Conservation (phyloP, 2,797 vertebrate genomes). For the Pseudochirops corinnae region DNA sequence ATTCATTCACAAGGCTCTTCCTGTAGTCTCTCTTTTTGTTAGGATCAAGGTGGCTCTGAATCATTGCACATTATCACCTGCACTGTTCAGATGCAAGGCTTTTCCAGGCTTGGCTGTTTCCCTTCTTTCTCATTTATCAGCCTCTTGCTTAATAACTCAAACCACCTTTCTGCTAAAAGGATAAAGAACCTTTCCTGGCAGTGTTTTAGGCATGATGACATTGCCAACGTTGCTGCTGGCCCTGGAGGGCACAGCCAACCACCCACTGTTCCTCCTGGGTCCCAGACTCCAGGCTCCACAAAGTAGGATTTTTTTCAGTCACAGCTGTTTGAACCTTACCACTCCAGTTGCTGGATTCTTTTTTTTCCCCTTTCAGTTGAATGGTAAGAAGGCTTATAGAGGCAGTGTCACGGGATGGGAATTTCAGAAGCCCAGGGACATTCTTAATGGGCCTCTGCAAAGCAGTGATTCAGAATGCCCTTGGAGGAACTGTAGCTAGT, state of each 20-base stretch:
- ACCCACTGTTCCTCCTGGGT: not conserved
- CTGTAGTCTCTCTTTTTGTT: not conserved
- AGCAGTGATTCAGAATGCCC: conserved; percentile 33
- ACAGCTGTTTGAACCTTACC: conserved; percentile 31
- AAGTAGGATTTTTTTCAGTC: not conserved
- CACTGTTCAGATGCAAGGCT: not conserved
- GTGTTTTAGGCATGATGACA: not conserved
- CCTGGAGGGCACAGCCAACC: not conserved
- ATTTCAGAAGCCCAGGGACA: conserved; percentile 29
- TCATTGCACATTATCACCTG: not conserved
- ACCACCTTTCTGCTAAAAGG: not conserved
- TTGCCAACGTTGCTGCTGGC: not conserved
- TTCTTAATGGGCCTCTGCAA: not conserved
- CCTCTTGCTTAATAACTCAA: not conserved
- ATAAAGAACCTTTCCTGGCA: not conserved
- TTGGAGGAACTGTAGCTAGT: conserved; percentile 14
- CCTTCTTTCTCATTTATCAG: not conserved
- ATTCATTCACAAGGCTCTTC: not conserved
- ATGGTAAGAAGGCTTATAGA: not conserved
- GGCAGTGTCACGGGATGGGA: conserved; percentile 21
- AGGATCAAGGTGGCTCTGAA: not conserved
- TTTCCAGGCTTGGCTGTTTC: not conserved
- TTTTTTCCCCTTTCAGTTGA: not conserved
- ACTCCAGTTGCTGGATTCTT: not conserved
- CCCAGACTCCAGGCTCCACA: not conserved